Base-by-base conservation (phyloP, 2,888 invertebrate species). In the Escarpia spicata region DNA sequence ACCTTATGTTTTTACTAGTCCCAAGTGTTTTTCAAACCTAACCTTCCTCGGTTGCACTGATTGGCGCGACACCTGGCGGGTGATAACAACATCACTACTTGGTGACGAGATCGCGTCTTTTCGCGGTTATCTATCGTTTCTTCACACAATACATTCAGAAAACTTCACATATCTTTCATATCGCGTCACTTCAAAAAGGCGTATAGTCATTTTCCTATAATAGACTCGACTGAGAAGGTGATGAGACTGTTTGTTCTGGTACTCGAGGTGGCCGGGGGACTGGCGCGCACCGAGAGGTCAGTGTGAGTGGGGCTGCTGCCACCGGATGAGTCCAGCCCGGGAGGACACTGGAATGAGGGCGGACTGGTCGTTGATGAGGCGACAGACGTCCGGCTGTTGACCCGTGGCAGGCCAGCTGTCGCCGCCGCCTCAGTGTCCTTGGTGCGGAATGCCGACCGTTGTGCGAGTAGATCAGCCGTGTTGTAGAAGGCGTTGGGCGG, bases 141-240 rank as follows among this genome's bases (percentile, higher is more conserved):
- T 75, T n/a, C 75, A 75, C 75, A 75, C 75, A 52, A 52, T 52
- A 75, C 75, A 75, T 75, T 75, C 15, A 75, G 75, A 75, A 75
- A 75, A 26, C 75, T 26, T 75, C 75, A 75, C 75, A 75, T 26
- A 75, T 75, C 75, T 19, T 75, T 75, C 75, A 52, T 31, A 92
- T 1, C 3, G 31, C 37, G 45, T 44, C 45, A 92, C 19, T 45
- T 52, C 52, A 3, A 15, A 52, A 9, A 44, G n/a, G 43, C 15
- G 26, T 26, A 92, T 43, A 44, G 43, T 93, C 90, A 93, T 90
- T 93, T 93, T 26, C 92, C 93, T n/a, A 94, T 93, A 10, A 94
- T 92, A 43, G 93, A 93, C 43, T 94, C 94, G 26, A 94, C 94
- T 2, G 94, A 94, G 92, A 94, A 94, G 75, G 93, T 94, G 52